Evolutionary conservation across 2,888 invertebrate species (phyloP), one percentile per base, ranked within the genome.

Genomic region (Morpho helenor): DNA sequence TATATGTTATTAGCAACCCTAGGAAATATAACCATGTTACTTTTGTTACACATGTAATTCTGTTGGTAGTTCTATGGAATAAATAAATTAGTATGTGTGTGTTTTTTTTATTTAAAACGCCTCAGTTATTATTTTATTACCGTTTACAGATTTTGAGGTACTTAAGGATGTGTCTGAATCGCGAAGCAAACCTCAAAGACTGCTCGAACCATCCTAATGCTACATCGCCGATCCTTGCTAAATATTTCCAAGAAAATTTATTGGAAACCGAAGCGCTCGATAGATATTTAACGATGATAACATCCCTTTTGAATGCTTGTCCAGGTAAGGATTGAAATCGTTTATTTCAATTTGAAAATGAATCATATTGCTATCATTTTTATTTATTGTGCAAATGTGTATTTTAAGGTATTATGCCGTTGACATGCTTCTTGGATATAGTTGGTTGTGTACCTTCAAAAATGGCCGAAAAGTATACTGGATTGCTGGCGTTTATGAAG

Each of bases 381-480:
- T 31, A 7, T 8, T 55, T 16, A 7, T 45, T 22, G 49, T 43
- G 42, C 42, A 43, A 43, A 43, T 43, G 42, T 52, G 45, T 31
- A 45, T 16, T 75, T 77, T 2, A 74, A 94, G 94, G 92, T 70
- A 76, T 92, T 49, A 92, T 93, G 82, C 88, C 94, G 0, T 79
- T 97, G 54, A 94, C 94, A 57, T 96, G 96, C 68, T 91, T 98
- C 73, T 88, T 96, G 66, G 97, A 98, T 83, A 91, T 97, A 23
- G 91, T 97, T n/a, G 97, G 97, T 46, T 95, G 96, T 61, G 93
- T 95, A 8, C 95, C 97, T 0, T 92, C 94, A 23, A 84, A 93
- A 57, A 91, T 97, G 71, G 92, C 94, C 0, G 74, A 91, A 42
- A 91, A 93, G 63, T 94, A 96, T 75, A 83, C 92, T 2, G 92